Evolutionary conservation across 92 coral and sea anemone species (phyloP).

Genomic region (Umimayanthus chanpuru): DNA sequence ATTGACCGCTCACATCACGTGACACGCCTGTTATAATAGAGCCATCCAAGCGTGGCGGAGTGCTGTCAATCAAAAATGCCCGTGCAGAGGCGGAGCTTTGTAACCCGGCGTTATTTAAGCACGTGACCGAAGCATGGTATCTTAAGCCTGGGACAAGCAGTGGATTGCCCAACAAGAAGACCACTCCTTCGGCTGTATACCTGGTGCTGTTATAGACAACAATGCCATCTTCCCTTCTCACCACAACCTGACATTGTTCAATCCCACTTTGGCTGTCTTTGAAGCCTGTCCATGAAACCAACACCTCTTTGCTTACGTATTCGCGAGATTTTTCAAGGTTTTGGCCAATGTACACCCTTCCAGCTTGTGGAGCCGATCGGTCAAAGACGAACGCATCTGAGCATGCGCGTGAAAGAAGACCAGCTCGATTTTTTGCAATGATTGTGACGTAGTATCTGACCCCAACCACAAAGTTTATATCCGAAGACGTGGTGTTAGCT

Average conservation of each 20-base stretch:
- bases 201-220: conserved; percentile 13
- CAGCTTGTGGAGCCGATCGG: conserved; percentile 66
- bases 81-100: conserved; percentile 50
- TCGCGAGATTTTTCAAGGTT: conserved; percentile 43
- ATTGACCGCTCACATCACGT: conserved; percentile 60
- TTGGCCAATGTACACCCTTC: conserved; percentile 58
- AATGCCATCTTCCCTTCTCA: conserved; percentile 32
- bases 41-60: conserved; percentile 68
- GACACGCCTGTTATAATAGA: conserved; percentile 55
- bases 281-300: conserved; percentile 66
- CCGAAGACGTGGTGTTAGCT: conserved; percentile 73
- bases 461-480: conserved; percentile 56
- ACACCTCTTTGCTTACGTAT: conserved; percentile 41
- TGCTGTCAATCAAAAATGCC: conserved; percentile 64
- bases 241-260: conserved; percentile 55
- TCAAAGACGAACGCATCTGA: conserved; percentile 86
- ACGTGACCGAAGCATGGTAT: conserved; percentile 53
- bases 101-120: conserved; percentile 73
- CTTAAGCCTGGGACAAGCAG: conserved; percentile 41
- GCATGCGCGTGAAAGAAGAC: conserved; percentile 80
- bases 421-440: conserved; percentile 77
- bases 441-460: conserved; percentile 81
- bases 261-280: conserved; percentile 78
- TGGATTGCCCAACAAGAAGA: conserved; percentile 18
- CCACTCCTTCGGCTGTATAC: conserved; percentile 36